These are phyloP conservation scores for Carduelis carduelis DNA, from an alignment of 2,797 vertebrate species.

Conservation along the genomic window DNA sequence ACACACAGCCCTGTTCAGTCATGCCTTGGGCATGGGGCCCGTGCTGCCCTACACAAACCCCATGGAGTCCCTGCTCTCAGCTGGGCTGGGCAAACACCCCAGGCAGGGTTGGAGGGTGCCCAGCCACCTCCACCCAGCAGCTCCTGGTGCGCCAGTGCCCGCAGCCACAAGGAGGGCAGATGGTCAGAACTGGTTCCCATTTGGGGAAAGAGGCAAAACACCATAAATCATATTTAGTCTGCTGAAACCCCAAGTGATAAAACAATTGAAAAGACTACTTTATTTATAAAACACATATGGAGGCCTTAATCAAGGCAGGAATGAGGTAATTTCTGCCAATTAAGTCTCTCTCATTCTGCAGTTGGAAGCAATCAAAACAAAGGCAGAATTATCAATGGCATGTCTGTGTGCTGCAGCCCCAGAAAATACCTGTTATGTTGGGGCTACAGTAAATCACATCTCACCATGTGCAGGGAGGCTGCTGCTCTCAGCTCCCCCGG, in stretches of 20 bases:
- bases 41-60: background rate
- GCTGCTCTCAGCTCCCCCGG: background rate
- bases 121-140: background rate
- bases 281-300: slow-evolving; percentile 53
- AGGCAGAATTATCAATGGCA: slow-evolving; percentile 33
- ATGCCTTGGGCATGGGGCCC: slow-evolving; percentile 11
- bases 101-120: background rate
- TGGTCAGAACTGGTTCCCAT: background rate
- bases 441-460: background rate
- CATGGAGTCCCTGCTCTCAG: slow-evolving; percentile 17
- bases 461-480: background rate
- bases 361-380: slow-evolving; percentile 52
- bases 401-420: background rate
- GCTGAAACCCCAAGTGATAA: slow-evolving; percentile 21
- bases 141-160: background rate
- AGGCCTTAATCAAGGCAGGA: slow-evolving; percentile 51
- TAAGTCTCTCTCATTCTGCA: slow-evolving; percentile 30
- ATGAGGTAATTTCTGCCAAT: slow-evolving; percentile 51
- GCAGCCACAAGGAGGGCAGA: fast-evolving
- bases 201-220: background rate
- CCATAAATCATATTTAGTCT: background rate
- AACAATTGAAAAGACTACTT: slow-evolving; percentile 24
- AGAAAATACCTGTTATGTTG: background rate
- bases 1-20: slow-evolving; percentile 46
- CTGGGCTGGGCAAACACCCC: slow-evolving; percentile 57